These are phyloP conservation scores for Planococcus citri DNA, from an alignment of 1,140 invertebrate genomes.

Conservation along the genomic window DNA sequence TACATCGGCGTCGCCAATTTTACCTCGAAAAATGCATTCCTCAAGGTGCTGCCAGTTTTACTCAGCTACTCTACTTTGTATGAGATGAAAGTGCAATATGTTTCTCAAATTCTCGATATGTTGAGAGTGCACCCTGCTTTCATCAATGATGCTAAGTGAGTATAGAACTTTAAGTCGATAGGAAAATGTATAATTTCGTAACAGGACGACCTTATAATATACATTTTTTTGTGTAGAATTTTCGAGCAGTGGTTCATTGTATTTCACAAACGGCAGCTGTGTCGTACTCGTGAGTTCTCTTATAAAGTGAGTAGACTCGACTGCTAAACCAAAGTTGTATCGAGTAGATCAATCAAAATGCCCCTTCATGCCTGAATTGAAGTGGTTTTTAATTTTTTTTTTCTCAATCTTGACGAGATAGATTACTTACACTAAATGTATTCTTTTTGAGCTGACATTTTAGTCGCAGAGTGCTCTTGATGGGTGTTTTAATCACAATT, in stretches of 20 bases:
- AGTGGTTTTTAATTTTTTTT: no score
- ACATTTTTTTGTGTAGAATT: background rate
- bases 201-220: background rate
- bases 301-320: no score
- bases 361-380: no score
- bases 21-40: background rate
- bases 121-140: background rate
- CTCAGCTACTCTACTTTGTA: background rate
- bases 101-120: background rate
- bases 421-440: no score
- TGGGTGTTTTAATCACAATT: no score
- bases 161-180: background rate
- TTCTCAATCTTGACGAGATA: no score
- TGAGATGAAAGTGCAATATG: background rate
- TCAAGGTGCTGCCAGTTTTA: background rate
- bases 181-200: background rate
- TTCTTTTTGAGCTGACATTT: no score
- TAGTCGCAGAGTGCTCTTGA: no score
- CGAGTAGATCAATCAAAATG: no score
- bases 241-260: background rate
- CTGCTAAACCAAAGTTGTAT: no score
- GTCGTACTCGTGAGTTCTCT: no score
- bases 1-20: background rate
- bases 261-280: background rate
- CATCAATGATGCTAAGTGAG: background rate